Evolutionary conservation across 1,140 invertebrate species (phyloP).

Genomic region (Danaus plexippus): DNA sequence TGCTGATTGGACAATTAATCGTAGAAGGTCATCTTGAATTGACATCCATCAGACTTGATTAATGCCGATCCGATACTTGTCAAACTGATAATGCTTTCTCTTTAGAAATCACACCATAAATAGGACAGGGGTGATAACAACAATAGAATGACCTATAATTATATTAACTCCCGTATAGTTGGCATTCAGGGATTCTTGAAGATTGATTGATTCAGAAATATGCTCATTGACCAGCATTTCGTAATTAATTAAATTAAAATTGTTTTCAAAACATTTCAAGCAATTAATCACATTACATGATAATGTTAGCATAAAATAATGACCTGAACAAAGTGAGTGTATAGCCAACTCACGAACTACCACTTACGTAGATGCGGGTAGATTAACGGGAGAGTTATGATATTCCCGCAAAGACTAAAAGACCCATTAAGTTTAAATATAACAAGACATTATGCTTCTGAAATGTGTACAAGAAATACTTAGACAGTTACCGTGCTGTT

Average conservation of each 20-base stretch:
- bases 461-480: too few relatives aligned
- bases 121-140: too few relatives aligned
- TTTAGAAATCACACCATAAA: background rate
- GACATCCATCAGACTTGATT: slow-evolving; percentile 35
- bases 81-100: slow-evolving; percentile 18
- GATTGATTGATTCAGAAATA: too few relatives aligned
- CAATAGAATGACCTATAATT: too few relatives aligned
- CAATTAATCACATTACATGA: too few relatives aligned
- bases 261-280: too few relatives aligned
- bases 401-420: slow-evolving; percentile 9
- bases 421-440: slow-evolving; percentile 17
- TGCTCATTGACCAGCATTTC: too few relatives aligned
- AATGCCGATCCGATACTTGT: slow-evolving; percentile 29
- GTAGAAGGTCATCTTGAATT: slow-evolving; percentile 38
- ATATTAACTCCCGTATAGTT: too few relatives aligned
- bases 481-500: too few relatives aligned
- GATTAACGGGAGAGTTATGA: slow-evolving; percentile 13
- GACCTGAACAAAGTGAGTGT: slow-evolving; percentile 3
- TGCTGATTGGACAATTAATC: slow-evolving; percentile 33
- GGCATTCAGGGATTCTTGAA: too few relatives aligned
- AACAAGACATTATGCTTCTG: slow-evolving; percentile 10
- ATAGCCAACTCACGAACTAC: slow-evolving; percentile 2
- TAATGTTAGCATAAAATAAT: too few relatives aligned
- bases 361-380: slow-evolving; percentile 12
- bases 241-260: too few relatives aligned